A percentile compares a stretch with the other conserved stretches of the same genome.
phyloP scores from a whole-genome alignment of 2,888 invertebrate species.

The Bibio marci region DNA sequence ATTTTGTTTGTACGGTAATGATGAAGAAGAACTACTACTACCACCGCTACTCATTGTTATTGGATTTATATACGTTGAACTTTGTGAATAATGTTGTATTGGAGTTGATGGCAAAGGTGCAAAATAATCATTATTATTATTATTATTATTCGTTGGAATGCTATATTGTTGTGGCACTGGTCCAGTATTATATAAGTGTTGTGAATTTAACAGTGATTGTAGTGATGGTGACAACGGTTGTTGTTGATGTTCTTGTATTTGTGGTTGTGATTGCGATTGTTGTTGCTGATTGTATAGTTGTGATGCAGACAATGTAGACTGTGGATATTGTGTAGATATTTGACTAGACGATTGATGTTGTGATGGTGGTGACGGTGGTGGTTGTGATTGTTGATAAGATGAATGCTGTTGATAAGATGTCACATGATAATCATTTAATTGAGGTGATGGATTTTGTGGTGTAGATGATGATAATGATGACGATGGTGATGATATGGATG shows the following conservation, averaged over 20 bases:
- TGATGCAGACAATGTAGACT: too few relatives aligned
- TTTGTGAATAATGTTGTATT: background rate
- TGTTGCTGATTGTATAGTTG: background rate
- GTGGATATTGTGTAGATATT: background rate
- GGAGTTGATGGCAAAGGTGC: background rate
- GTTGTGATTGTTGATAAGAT: conserved; percentile 1
- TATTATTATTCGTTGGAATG: background rate
- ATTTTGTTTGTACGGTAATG: conserved; percentile 2
- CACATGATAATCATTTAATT: too few relatives aligned
- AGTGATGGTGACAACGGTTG: background rate
- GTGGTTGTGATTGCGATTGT: background rate
- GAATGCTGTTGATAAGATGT: too few relatives aligned
- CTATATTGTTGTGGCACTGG: background rate
- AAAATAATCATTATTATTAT: background rate
- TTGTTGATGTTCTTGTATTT: conserved; percentile 2
- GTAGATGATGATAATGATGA: background rate
- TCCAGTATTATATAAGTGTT: too few relatives aligned
- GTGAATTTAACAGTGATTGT: conserved; percentile 1
- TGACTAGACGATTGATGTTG: background rate
- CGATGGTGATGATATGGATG: background rate
- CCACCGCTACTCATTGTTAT: background rate
- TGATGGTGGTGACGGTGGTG: background rate
- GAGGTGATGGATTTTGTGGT: too few relatives aligned
- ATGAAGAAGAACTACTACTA: too few relatives aligned
- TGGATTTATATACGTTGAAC: conserved; percentile 1